Conservation (phyloP, 2,888 invertebrate genomes). For the Biston stratarius region DNA sequence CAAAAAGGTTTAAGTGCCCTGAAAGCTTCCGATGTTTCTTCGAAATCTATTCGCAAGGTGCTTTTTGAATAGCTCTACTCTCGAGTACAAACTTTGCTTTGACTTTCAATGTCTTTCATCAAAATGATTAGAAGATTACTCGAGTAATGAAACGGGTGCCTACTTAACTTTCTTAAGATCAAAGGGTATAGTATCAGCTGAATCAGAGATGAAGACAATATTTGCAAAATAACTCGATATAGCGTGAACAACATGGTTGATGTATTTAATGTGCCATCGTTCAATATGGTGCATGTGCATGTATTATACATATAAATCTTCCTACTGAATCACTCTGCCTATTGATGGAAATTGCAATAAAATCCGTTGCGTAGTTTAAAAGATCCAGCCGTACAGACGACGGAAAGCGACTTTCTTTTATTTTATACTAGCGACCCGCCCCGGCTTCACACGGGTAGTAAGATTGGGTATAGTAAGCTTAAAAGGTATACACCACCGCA, state of each 20-base stretch:
- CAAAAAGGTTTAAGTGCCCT: conserved; percentile 53
- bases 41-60: conserved; percentile 43
- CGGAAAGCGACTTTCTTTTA: too few relatives aligned
- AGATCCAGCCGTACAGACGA: too few relatives aligned
- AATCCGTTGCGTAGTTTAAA: too few relatives aligned
- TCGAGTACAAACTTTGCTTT: conserved; percentile 39
- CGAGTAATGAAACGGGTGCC: neutral
- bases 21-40: conserved; percentile 54
- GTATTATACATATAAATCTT: too few relatives aligned
- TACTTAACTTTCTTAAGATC: neutral
- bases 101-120: conserved; percentile 29
- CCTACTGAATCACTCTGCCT: too few relatives aligned
- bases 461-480: too few relatives aligned
- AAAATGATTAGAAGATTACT: conserved; percentile 23
- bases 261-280: too few relatives aligned
- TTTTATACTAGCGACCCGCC: too few relatives aligned
- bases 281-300: too few relatives aligned
- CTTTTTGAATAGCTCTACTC: conserved; percentile 38
- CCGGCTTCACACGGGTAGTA: too few relatives aligned
- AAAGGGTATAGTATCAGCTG: neutral
- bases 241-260: neutral
- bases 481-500: too few relatives aligned
- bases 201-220: neutral
- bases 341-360: too few relatives aligned
- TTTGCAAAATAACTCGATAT: neutral